Percentiles rank a stretch among this genome's conserved stretches.
These are phyloP conservation scores for Paedocypris sp. DNA, from an alignment of 2,113 vertebrate genomes.

Conservation along the genomic window DNA sequence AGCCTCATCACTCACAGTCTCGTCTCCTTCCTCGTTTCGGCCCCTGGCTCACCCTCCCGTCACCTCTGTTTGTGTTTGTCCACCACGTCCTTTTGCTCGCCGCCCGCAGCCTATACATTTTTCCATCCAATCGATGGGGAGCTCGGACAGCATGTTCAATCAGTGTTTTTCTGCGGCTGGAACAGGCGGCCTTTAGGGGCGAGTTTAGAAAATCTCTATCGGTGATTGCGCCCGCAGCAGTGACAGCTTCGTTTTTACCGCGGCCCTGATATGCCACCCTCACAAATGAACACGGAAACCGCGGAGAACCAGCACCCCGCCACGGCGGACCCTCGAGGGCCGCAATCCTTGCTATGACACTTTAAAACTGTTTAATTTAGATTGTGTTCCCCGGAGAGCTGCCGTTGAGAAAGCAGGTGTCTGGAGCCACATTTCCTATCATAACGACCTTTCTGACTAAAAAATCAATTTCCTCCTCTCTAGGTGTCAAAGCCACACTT, in stretches of 20 bases:
- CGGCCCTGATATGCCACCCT: conserved; percentile 20
- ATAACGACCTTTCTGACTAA: conserved; percentile 62
- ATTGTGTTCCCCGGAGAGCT: conserved; percentile 27
- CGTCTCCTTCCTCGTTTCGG: conserved; percentile 4
- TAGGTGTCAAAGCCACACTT: conserved; percentile 18
- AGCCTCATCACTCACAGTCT: conserved; percentile 17
- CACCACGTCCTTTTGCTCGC: conserved; percentile 21
- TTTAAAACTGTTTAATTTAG: conserved; percentile 62
- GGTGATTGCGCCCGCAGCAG: conserved; percentile 9
- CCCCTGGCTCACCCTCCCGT: conserved; percentile 21
- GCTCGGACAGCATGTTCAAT: conserved; percentile 34
- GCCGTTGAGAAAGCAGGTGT: conserved; percentile 50
- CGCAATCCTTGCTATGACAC: conserved; percentile 47
- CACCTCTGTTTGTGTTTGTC: conserved; percentile 27
- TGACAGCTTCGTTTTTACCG: conserved; percentile 26
- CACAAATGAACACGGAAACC: conserved; percentile 28
- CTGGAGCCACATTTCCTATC: conserved; percentile 63
- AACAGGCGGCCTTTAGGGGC: conserved; percentile 32
- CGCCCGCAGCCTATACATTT: conserved; percentile 10
- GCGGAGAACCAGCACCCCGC: neutral
- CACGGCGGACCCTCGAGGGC: neutral
- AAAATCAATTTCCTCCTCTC: conserved; percentile 59
- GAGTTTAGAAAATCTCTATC: conserved; percentile 28
- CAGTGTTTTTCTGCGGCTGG: conserved; percentile 22
- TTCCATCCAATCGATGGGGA: conserved; percentile 30